A percentile compares a stretch with the other conserved stretches of the same genome.
Conservation (phyloP, 2,113 vertebrate species). For the Elachura formosa region DNA sequence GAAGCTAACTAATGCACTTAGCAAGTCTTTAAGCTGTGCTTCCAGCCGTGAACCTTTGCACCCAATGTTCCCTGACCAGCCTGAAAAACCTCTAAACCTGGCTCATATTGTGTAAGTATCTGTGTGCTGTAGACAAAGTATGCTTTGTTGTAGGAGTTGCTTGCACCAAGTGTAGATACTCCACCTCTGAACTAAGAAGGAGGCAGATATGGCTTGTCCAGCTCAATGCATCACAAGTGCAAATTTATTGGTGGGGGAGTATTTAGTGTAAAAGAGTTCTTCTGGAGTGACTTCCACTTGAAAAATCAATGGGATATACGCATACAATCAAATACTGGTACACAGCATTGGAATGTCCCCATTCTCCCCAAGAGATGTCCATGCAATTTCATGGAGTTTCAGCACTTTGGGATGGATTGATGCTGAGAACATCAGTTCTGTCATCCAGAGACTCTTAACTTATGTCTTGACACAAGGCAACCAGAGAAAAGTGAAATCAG, state of each 20-base stretch:
- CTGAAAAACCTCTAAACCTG: slow-evolving; percentile 95
- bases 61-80: slow-evolving; percentile 92
- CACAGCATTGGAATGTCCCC: background rate
- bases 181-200: background rate
- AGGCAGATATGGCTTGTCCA: background rate
- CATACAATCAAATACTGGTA: background rate
- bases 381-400: background rate
- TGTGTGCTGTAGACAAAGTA: background rate
- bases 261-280: background rate
- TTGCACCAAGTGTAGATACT: background rate
- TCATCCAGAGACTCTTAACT: background rate
- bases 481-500: background rate
- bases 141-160: background rate
- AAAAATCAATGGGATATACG: background rate
- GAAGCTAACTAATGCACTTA: slow-evolving; percentile 95
- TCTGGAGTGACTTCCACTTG: background rate
- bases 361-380: background rate
- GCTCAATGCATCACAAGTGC: background rate
- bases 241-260: background rate
- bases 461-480: background rate
- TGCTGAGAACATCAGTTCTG: background rate
- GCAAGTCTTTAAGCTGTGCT: slow-evolving; percentile 98
- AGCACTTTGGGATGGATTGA: background rate
- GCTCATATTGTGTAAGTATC: slow-evolving; percentile 95
- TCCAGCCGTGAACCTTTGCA: slow-evolving; percentile 93